Conservation (phyloP, 2,888 invertebrate species). For the Amitus sp. region DNA sequence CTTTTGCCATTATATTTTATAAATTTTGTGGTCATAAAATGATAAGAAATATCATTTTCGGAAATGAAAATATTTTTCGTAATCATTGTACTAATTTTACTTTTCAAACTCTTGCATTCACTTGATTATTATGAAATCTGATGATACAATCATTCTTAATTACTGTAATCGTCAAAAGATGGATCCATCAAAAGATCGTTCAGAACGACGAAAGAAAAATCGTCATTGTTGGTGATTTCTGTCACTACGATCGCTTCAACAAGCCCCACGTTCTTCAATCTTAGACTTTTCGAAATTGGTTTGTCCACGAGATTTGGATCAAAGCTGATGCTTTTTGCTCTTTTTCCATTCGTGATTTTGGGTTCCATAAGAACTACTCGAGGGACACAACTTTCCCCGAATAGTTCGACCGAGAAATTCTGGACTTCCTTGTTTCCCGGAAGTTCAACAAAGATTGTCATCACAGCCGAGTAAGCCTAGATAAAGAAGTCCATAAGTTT, state of each 20-base stretch:
- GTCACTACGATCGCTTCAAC: conserved; percentile 62
- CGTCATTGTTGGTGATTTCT: conserved; percentile 49
- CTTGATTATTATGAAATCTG: neutral
- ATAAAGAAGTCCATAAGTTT: conserved; percentile 19
- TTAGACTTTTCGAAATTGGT: conserved; percentile 42
- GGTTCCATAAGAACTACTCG: conserved; percentile 62
- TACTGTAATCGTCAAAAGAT: neutral
- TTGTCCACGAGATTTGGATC: conserved; percentile 56
- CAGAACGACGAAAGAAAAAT: no score
- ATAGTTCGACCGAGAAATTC: conserved; percentile 53
- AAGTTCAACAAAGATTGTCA: conserved; percentile 50
- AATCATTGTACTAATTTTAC: no score
- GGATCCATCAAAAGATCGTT: no score
- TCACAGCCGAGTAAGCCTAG: conserved; percentile 50
- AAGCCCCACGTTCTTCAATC: conserved; percentile 62
- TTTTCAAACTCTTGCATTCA: no score
- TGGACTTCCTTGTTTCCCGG: conserved; percentile 42
- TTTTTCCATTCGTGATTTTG: conserved; percentile 34
- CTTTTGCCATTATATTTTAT: no score
- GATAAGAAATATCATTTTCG: no score
- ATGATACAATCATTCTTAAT: conserved; percentile 4
- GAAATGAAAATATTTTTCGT: neutral
- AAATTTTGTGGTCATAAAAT: no score
- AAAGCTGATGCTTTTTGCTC: conserved; percentile 53
- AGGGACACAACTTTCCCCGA: conserved; percentile 66